Evolutionary conservation across 1,140 invertebrate species (phyloP).

Genomic region (Caligus rogercresseyi): DNA sequence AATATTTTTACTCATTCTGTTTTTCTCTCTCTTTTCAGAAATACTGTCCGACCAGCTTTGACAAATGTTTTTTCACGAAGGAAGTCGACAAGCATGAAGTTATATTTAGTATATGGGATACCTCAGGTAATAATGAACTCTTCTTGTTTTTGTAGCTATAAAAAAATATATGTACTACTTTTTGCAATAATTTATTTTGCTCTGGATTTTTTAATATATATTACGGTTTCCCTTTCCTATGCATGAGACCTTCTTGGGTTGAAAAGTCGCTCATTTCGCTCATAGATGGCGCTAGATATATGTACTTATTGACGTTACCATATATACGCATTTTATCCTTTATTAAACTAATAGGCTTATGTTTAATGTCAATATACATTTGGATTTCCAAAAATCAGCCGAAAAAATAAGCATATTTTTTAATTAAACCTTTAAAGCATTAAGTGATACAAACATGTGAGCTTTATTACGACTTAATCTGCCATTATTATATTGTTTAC

Average conservation of each 20-base stretch:
- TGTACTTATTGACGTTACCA: too few species aligned
- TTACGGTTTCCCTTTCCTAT: too few species aligned
- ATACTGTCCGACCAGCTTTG: not conserved
- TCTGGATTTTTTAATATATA: not conserved
- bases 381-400: not conserved
- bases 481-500: not conserved
- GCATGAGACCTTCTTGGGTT: not conserved
- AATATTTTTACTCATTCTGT: too few species aligned
- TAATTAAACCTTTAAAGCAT: not conserved
- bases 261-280: too few species aligned
- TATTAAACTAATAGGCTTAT: too few species aligned
- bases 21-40: not conserved
- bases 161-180: not conserved
- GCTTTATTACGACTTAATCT: too few species aligned
- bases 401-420: not conserved
- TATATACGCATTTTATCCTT: too few species aligned
- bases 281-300: too few species aligned
- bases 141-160: not conserved
- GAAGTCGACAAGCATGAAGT: not conserved
- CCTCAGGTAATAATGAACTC: not conserved
- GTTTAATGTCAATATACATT: too few species aligned
- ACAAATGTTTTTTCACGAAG: not conserved
- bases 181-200: not conserved
- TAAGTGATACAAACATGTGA: too few species aligned
- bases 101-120: not conserved